These are phyloP conservation scores for Nannoperca obscura DNA, from an alignment of 2,797 vertebrate species.

Conservation along the genomic window DNA sequence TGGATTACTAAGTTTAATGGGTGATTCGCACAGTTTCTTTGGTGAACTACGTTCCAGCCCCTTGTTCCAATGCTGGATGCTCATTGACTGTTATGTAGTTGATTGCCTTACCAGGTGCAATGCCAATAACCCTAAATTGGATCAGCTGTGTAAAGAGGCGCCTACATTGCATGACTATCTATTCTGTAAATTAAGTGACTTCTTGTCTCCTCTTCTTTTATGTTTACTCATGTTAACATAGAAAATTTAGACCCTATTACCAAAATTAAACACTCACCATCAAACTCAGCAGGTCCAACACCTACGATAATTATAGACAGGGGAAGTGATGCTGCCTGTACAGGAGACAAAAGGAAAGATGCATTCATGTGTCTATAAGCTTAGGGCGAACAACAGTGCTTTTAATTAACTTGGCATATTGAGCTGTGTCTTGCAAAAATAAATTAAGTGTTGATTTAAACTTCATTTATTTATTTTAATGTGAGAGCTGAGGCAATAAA, in stretches of 20 bases:
- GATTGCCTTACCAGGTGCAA: not conserved
- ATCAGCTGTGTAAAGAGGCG: no score
- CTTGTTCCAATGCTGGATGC: not conserved
- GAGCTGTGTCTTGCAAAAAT: not conserved
- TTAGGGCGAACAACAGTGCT: not conserved
- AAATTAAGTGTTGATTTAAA: not conserved
- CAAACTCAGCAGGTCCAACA: constrained; percentile 96
- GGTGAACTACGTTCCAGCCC: not conserved
- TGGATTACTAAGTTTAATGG: not conserved
- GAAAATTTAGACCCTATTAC: not conserved
- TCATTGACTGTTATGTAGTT: not conserved
- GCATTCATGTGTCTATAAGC: not conserved
- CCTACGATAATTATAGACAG: constrained; percentile 97
- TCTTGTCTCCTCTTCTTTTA: not conserved
- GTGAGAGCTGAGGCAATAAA: constrained; percentile 1
- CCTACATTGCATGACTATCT: not conserved
- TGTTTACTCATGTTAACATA: constrained; percentile 1
- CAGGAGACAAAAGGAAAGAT: constrained; percentile 15
- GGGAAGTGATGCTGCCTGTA: constrained; percentile 91
- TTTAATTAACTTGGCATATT: not conserved
- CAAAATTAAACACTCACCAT: constrained; percentile 86
- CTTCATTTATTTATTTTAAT: not conserved
- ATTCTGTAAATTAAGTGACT: not conserved
- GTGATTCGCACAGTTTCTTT: not conserved
- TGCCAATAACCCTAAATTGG: no score